Conservation (phyloP, 1,140 invertebrate species). For the Heliconius eleuchia region DNA sequence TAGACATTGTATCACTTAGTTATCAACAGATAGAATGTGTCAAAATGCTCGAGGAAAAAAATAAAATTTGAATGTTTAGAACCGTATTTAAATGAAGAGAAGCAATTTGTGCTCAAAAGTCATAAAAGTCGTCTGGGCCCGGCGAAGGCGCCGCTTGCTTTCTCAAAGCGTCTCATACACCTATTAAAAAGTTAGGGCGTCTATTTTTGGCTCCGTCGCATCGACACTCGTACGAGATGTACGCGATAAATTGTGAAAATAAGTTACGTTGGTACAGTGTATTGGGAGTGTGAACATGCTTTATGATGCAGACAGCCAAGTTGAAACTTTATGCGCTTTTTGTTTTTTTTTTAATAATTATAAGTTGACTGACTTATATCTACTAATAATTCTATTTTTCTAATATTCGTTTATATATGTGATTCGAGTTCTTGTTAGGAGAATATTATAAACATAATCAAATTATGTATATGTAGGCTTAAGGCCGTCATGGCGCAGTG, state of each 20-base stretch:
- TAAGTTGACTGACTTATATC: no score
- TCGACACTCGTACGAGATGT: conserved; percentile 58
- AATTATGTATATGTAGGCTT: no score
- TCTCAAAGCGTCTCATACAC: conserved; percentile 49
- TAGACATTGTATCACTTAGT: conserved; percentile 10
- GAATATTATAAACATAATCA: no score
- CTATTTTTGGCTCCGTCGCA: conserved; percentile 69
- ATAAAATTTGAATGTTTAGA: conserved; percentile 38
- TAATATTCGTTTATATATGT: no score
- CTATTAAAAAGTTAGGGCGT: conserved; percentile 74
- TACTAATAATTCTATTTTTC: no score
- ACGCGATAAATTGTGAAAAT: conserved; percentile 63
- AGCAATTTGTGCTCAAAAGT: conserved; percentile 50
- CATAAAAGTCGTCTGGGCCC: conserved; percentile 70
- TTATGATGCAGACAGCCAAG: conserved; percentile 18
- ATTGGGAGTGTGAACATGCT: conserved; percentile 18
- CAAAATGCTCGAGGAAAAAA: conserved; percentile 28
- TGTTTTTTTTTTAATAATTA: neutral
- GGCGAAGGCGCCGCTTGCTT: conserved; percentile 53
- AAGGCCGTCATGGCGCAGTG: no score
- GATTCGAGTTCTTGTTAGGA: no score
- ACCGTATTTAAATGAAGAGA: conserved; percentile 42
- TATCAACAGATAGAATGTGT: conserved; percentile 19
- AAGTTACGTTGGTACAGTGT: conserved; percentile 26
- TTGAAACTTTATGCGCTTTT: neutral